Conservation (phyloP, 2,888 invertebrate genomes). For the Habroteleia sp. region DNA sequence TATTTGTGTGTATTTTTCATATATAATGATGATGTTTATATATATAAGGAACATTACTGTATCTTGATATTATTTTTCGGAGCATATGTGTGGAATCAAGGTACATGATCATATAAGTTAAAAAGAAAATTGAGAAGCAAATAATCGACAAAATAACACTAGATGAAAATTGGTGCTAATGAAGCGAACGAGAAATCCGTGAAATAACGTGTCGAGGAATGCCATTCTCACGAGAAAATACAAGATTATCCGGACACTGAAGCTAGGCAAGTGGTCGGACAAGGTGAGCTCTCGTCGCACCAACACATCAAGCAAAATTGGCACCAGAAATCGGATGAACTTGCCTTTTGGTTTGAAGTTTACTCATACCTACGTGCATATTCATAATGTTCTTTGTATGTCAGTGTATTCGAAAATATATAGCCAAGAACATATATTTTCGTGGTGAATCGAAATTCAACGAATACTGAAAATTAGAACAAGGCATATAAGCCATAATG, state of each 20-base stretch:
- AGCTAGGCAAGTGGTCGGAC: constrained; percentile 38
- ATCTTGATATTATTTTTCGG: too few relatives aligned
- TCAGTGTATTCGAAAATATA: neutral
- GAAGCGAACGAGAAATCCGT: constrained; percentile 41
- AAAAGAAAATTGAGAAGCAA: constrained; percentile 39
- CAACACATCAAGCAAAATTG: constrained; percentile 40
- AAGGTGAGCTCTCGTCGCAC: constrained; percentile 45
- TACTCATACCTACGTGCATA: constrained; percentile 33
- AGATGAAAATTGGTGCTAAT: constrained; percentile 53
- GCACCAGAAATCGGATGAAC: constrained; percentile 38
- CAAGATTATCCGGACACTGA: constrained; percentile 45
- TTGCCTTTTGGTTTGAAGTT: constrained; percentile 27
- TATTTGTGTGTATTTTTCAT: too few relatives aligned
- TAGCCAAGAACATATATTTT: neutral
- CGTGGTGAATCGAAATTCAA: constrained; percentile 31
- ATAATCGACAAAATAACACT: constrained; percentile 31
- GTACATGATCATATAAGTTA: too few relatives aligned
- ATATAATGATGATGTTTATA: too few relatives aligned
- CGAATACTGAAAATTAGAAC: constrained; percentile 57
- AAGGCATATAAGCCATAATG: constrained; percentile 21
- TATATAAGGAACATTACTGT: too few relatives aligned
- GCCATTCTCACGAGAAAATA: constrained; percentile 70
- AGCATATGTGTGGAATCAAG: too few relatives aligned
- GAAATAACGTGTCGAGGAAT: constrained; percentile 76
- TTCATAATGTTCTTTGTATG: constrained; percentile 24